Conservation (phyloP, 2,888 invertebrate species). For the Tiphia femorata region DNA sequence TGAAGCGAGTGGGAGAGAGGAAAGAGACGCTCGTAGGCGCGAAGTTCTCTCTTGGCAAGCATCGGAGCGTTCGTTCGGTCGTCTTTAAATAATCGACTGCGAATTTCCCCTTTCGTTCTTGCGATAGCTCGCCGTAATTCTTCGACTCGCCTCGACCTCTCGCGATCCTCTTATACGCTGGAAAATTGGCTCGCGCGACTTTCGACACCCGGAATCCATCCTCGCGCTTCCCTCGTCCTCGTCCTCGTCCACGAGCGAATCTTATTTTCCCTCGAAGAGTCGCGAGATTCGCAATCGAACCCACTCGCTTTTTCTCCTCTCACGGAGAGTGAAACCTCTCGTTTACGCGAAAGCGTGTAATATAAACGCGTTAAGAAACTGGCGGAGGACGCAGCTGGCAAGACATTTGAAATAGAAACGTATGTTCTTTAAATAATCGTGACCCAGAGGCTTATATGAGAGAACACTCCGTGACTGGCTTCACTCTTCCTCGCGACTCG, state of each 20-base stretch:
- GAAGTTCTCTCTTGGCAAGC: conserved; percentile 46
- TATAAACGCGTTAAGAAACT: conserved; percentile 52
- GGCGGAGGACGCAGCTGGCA: conserved; percentile 62
- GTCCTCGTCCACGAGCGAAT: not conserved
- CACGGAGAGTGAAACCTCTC: conserved; percentile 2
- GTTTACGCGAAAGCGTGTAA: conserved; percentile 33
- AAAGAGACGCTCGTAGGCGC: not conserved
- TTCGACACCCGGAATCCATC: too few species aligned
- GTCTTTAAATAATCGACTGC: conserved; percentile 50
- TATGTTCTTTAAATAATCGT: conserved; percentile 68
- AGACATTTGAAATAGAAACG: conserved; percentile 67
- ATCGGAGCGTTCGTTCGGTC: conserved; percentile 27
- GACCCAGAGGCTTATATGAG: conserved; percentile 64
- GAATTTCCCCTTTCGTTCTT: conserved; percentile 12
- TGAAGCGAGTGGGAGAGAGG: conserved; percentile 9
- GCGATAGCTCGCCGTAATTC: too few species aligned
- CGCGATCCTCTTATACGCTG: not conserved
- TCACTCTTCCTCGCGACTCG: too few species aligned
- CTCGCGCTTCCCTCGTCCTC: too few species aligned
- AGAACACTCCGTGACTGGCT: conserved; percentile 25
- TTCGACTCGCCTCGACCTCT: not conserved
- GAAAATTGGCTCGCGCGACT: too few species aligned
- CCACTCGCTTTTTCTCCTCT: not conserved
- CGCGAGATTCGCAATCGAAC: not conserved
- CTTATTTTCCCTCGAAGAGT: not conserved